Evolutionary conservation across 64 coral and sea anemone genomes (phyloP), one percentile per base, ranked within the genome.

Genomic region (Stylophora pistillata): DNA sequence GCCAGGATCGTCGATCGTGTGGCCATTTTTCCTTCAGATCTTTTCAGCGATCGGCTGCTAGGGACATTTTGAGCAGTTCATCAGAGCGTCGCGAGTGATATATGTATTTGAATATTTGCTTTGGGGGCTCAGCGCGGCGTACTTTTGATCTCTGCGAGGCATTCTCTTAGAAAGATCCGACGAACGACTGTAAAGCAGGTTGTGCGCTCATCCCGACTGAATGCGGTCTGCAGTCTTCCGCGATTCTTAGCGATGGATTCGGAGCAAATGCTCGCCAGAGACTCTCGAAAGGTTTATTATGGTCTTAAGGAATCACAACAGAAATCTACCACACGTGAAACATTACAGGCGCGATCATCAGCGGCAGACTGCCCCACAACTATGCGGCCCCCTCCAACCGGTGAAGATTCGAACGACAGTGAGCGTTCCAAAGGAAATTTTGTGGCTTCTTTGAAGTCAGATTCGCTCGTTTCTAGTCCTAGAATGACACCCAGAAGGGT

Each of bases 41-140:
- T 84, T 84, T 84, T 84, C 21, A 68, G 80, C 69, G 34, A 84
- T 84, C 80, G 37, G 20, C 62, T 41, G 27, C 61, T 70, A 73
- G 77, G 74, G 55, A 94, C 77, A 95, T 91, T 94, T 85, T 95
- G 74, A 89, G 87, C 89, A 93, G 88, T 87, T 92, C 87, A 96
- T 74, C 88, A 82, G 88, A 96, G 81, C 95, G 86, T 93, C 88
- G 90, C 88, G 86, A 91, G 72, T 93, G 94, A 92, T 96, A 96
- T 96, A 87, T 96, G 94, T 92, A 86, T 93, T 96, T 96, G 91
- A 90, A 96, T 96, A 96, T 96, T 96, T 96, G 95, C 95, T 96
- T 96, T 96, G 91, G 83, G 95, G 85, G 91, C 66, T 85, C 66
- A 87, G 70, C 86, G 88, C 95, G 95, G 95, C 85, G 73, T 87